Evolutionary conservation across 1,140 invertebrate species (phyloP), one percentile per base, ranked within the genome.

Genomic region (Pollicipes pollicipes): DNA sequence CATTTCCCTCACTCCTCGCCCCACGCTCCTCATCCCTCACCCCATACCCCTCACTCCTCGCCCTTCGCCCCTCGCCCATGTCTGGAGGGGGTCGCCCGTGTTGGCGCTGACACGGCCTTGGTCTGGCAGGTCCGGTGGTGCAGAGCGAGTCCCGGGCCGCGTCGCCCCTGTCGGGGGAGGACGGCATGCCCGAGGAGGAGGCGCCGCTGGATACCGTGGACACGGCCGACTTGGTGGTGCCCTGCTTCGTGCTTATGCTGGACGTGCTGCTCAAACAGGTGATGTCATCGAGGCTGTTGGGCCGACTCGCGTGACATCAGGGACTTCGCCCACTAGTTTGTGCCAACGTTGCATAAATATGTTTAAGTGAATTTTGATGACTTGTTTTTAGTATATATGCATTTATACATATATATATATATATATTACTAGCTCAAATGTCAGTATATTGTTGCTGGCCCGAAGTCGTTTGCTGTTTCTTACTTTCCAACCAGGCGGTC

Each of bases 211-310:
- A 67, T 71, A 72, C 35, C 71, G 72, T 35, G 70, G 73, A 71
- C 66, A 73, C 74, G 26, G 79, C 80, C 69, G 82, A 84, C 71
- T 75, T 80, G 8, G 78, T 81, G 66, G 81, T 97, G 13, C 91
- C 90, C 4, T 97, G 95, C 77, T 97, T 93, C 79, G 92, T 98
- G 73, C 84, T 98, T 3, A 98, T 98, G 94, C 81, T 98, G 70
- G 96, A 98, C 79, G 88, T 98, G 73, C 80, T 97, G 58, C 81
- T 97, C 4, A 96, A 96, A 83, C 96, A 99, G 84, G 90, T 92
- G 73, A 71, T 58, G 27, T n/a, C 8, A 26, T 69, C n/a, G 17
- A 29, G 30, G 17, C 29, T 70, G 26, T 70, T 8, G 17, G n/a
- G 26, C 13, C 6, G 13, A 13, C 68, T 27, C 69, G n/a, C 17